Base-by-base conservation (phyloP, 1,140 invertebrate species). In the Diachasmimorpha longicaudata region DNA sequence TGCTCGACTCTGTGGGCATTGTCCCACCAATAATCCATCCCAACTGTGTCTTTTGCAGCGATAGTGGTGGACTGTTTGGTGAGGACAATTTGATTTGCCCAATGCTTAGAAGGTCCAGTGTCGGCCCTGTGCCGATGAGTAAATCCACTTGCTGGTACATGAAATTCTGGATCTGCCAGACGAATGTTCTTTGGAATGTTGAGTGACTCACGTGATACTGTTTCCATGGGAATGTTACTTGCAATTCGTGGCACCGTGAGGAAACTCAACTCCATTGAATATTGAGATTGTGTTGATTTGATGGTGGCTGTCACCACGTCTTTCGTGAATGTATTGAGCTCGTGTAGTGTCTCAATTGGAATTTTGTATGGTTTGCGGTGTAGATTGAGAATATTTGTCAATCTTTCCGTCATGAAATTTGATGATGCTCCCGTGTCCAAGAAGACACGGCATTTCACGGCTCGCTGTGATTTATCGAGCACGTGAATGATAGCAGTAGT, bases 81-180 rank as follows among this genome's bases (percentile, higher is more conserved):
- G 68, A 10, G 42, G 68, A 16, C 13, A 37, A 4, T 4, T 70
- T 9, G 16, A 16, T 70, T 71, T 77, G 68, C 3, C 75, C 74
- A 4, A 74, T 68, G 14, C 67, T 75, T 10, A 81, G 76, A 10
- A 78, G 21, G 36, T 78, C 78, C 11, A 80, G 46, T 8, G 77
- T 76, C 0, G 77, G 8, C 75, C 80, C 0, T 0, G 78, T 67
- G 10, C 78, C 79, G 2, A 83, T 31, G 1, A 83, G 31, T 16
- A 81, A 37, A 68, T 81, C 74, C 1, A 81, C 66, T n/a, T n/a
- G n/a, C n/a, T n/a, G n/a, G 76, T 66, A 72, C 73, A 14, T 80
- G 48, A 55, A 81, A 81, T 0, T 75, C n/a, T 0, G 78, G 78
- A 69, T 83, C 78, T 0, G 80, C 78, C 36, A 80, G 21, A 23